Evolutionary conservation across 1,140 invertebrate genomes (phyloP).

Genomic region (Drosophila guanche): DNA sequence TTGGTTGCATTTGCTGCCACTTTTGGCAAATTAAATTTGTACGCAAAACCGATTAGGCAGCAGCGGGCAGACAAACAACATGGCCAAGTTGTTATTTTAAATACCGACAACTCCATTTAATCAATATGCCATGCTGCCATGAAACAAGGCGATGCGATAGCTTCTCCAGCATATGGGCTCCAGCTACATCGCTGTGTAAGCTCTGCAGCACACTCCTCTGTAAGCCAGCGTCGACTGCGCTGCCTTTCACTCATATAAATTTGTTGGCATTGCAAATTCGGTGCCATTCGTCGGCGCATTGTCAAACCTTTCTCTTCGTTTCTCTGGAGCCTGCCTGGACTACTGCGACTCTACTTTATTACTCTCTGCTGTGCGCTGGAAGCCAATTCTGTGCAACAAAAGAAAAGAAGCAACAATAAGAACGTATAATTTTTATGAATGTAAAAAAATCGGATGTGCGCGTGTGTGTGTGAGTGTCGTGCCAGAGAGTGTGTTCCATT

Average conservation of each 20-base stretch:
- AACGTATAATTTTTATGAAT: slow-evolving; percentile 70
- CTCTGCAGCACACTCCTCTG: slow-evolving; percentile 28
- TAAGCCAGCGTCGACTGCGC: slow-evolving; percentile 52
- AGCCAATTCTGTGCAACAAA: slow-evolving; percentile 34
- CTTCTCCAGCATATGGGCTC: slow-evolving; percentile 11
- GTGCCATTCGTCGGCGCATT: slow-evolving; percentile 75
- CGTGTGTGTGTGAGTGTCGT: slow-evolving; percentile 27
- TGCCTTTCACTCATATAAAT: slow-evolving; percentile 84
- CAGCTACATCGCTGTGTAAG: slow-evolving; percentile 18
- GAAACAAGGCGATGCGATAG: not conserved
- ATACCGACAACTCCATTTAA: slow-evolving; percentile 80
- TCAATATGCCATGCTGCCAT: slow-evolving; percentile 67
- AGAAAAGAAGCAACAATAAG: slow-evolving; percentile 50
- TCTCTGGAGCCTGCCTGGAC: slow-evolving; percentile 24
- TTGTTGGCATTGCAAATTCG: slow-evolving; percentile 77
- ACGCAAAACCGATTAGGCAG: slow-evolving; percentile 79
- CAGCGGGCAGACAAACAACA: slow-evolving; percentile 58
- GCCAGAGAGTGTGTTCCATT: slow-evolving; percentile 34
- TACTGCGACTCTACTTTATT: slow-evolving; percentile 3
- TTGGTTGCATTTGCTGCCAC: slow-evolving; percentile 78
- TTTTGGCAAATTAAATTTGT: slow-evolving; percentile 82
- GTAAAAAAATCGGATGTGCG: slow-evolving; percentile 56
- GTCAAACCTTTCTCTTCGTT: slow-evolving; percentile 80
- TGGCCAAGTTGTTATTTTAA: slow-evolving; percentile 82
- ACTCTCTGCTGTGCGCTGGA: slow-evolving; percentile 12